Evolutionary conservation across 2,888 invertebrate genomes (phyloP).

Genomic region (Galerucella calmariensis): DNA sequence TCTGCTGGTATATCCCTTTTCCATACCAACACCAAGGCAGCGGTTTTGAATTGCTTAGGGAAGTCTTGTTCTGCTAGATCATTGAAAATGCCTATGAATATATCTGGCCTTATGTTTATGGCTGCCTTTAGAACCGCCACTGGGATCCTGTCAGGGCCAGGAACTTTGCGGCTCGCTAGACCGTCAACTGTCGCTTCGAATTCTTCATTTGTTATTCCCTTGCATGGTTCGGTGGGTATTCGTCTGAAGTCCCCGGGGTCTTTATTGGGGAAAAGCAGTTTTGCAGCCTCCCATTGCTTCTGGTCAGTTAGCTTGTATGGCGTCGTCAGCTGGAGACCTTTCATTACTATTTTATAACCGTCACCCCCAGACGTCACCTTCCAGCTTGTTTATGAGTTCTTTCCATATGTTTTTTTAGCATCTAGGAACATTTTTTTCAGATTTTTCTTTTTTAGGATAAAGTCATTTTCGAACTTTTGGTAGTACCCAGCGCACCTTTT

Average conservation of each 20-base stretch:
- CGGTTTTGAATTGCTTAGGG: slow-evolving; percentile 12
- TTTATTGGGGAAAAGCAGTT: too few species aligned
- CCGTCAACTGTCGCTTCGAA: too few species aligned
- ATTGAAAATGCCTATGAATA: slow-evolving; percentile 7
- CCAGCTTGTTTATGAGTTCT: background rate
- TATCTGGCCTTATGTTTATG: background rate
- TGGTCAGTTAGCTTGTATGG: background rate
- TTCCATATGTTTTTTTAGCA: background rate
- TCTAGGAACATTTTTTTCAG: background rate
- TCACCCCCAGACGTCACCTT: background rate
- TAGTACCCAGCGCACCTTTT: background rate
- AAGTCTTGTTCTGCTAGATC: background rate
- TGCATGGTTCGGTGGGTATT: too few species aligned
- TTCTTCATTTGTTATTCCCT: too few species aligned
- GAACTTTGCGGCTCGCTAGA: too few species aligned
- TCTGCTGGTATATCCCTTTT: slow-evolving; percentile 19
- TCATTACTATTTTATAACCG: background rate
- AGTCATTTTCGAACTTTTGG: background rate
- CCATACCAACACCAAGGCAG: slow-evolving; percentile 12
- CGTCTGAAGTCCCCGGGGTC: too few species aligned
- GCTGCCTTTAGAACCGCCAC: background rate
- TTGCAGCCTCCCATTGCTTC: background rate
- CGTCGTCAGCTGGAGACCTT: background rate
- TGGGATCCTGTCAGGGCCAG: too few species aligned
- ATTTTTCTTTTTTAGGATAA: background rate